A percentile compares a stretch with the other conserved stretches of the same genome.
Evolutionary conservation across 2,888 invertebrate species (phyloP).

Genomic region (Flexamia atlantica): DNA sequence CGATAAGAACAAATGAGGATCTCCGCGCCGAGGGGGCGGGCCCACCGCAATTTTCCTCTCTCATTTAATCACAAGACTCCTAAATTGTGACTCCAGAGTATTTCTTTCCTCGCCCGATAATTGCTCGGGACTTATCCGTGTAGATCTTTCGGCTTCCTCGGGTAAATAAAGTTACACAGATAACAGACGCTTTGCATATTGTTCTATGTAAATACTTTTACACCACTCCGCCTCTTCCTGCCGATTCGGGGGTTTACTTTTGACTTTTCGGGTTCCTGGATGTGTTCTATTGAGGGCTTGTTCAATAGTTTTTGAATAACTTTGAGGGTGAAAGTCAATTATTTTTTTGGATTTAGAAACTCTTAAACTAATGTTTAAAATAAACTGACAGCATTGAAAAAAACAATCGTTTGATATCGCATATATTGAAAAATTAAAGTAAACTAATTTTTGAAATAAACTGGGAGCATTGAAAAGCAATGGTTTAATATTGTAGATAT

Average conservation of each 20-base stretch:
- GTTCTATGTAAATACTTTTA: constrained; percentile 23
- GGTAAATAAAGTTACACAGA: constrained; percentile 20
- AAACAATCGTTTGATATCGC: too few species aligned
- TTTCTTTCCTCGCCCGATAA: constrained; percentile 26
- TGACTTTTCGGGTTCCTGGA: too few species aligned
- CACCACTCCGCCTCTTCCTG: background rate
- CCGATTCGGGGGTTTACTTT: background rate
- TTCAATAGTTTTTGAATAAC: too few species aligned
- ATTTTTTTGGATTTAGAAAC: too few species aligned
- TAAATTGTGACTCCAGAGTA: constrained; percentile 38
- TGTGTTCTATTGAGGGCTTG: too few species aligned
- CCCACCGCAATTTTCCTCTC: constrained; percentile 55
- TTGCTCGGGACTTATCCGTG: constrained; percentile 10
- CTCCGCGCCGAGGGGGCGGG: constrained; percentile 23
- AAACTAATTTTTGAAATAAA: too few species aligned
- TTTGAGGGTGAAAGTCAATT: too few species aligned
- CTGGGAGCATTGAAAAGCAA: too few species aligned
- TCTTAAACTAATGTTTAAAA: too few species aligned
- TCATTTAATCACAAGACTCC: constrained; percentile 57
- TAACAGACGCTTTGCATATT: constrained; percentile 16
- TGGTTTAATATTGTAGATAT: too few species aligned
- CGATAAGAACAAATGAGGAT: constrained; percentile 61
- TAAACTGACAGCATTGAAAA: too few species aligned
- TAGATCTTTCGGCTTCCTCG: background rate
- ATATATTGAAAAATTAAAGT: too few species aligned